Base-by-base conservation (phyloP, 2,888 invertebrate species). In the Rhingia campestris region DNA sequence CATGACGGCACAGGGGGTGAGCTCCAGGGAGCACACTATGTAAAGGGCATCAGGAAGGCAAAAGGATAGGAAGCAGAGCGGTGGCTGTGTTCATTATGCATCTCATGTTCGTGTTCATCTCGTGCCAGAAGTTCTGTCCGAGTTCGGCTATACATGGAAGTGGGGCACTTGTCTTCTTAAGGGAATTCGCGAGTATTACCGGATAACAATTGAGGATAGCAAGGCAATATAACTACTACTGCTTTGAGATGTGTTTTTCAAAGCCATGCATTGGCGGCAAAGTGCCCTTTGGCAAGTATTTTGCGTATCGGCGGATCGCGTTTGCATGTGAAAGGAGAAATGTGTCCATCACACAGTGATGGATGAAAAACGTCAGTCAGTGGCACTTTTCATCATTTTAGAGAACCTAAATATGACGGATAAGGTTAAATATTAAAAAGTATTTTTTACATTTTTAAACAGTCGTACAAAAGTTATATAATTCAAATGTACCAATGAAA, bases 101-200 rank as follows among this genome's bases (percentile, higher is more conserved):
- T 45, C 7, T n/a, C n/a, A 70, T 39, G 56, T 63, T 81, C 45
- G 43, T 49, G 47, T 41, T 58, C 69, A 80, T 80, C 67, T 81
- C 75, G 81, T 76, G 70, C 70, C 76, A 81, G 70, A 70, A 70
- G 59, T 70, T 47, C 37, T 53, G 30, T 22, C 22, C 37, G 53
- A 69, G 51, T 7, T 22, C 14, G 53, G 22, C 14, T 45, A 6
- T 41, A 47, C 54, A 37, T 77, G 67, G 14, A 82, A 73, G 73
- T 82, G 73, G 82, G 73, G 79, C 82, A 82, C 82, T 82, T 82
- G 82, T 73, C 72, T 39, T 77, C 49, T 72, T 53, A 41, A 61
- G 49, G 45, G 47, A 56, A 73, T 56, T 69, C 53, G 76, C 76
- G 70, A 59, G 45, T 73, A 49, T 72, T 73, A 43, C 70, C 10